Percentiles rank a stretch among this genome's conserved stretches.
Conservation (phyloP, 1,140 invertebrate genomes). For the Lanistes nyassanus region DNA sequence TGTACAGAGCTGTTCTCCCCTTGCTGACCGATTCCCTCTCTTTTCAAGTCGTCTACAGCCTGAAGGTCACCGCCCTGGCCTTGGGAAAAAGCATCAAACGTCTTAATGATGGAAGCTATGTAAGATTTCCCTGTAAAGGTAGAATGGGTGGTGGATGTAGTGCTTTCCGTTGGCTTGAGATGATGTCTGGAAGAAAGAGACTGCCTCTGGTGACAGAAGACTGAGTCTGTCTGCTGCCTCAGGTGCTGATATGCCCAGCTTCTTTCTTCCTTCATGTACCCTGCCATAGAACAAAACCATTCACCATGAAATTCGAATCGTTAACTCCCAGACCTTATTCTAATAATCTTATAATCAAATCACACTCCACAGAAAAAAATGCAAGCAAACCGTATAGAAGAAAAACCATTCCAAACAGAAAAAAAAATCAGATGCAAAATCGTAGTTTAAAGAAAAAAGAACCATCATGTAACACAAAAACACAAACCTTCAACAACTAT, state of each 20-base stretch:
- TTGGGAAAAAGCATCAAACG: constrained; percentile 10
- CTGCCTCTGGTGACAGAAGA: constrained; percentile 14
- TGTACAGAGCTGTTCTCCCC: background rate
- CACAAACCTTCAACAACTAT: constrained; percentile 52
- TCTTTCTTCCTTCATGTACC: constrained; percentile 51
- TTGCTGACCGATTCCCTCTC: background rate
- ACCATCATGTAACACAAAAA: background rate
- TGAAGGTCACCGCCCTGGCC: constrained; percentile 13
- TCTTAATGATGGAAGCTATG: constrained; percentile 17
- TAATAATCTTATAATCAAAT: too few species aligned
- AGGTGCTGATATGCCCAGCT: constrained; percentile 55
- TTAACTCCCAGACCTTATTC: too few species aligned
- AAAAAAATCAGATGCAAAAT: too few species aligned
- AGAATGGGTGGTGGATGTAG: constrained; percentile 29
- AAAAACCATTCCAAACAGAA: too few species aligned
- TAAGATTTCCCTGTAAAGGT: constrained; percentile 32
- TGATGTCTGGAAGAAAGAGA: constrained; percentile 14
- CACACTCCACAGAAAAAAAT: background rate
- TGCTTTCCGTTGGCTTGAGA: constrained; percentile 25
- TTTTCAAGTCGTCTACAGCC: background rate
- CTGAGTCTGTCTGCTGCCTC: constrained; percentile 18
- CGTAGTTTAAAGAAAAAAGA: too few species aligned
- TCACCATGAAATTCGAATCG: too few species aligned
- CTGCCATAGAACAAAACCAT: background rate
- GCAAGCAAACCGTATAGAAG: background rate